Percentiles rank a stretch among this genome's conserved stretches.
phyloP scores from a whole-genome alignment of 2,797 vertebrate genomes.

The Myripristis jacobus region DNA sequence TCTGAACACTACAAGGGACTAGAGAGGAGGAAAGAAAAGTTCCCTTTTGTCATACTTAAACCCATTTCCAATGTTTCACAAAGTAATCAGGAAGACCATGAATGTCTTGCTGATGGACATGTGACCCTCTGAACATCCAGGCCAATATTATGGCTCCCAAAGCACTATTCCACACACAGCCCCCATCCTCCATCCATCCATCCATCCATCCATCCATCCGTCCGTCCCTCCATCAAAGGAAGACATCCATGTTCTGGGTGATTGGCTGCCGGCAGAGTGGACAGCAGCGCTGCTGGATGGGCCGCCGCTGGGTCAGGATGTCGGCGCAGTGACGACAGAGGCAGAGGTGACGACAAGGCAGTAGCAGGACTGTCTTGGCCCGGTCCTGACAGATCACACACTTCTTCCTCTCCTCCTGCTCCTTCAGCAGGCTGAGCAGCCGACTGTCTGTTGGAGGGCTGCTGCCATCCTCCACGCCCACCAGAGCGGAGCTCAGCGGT shows the following conservation, averaged over 20 bases:
- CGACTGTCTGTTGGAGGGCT: conserved; percentile 16
- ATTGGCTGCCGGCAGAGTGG: conserved; percentile 91
- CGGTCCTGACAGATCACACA: conserved; percentile 94
- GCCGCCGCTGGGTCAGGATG: conserved; percentile 85
- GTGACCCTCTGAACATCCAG: too few relatives aligned
- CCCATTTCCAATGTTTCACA: too few relatives aligned
- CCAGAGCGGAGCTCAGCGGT: conserved; percentile 47
- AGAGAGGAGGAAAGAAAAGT: too few relatives aligned
- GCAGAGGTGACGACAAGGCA: conserved; percentile 93
- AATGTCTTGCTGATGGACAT: too few relatives aligned
- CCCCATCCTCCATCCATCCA: too few relatives aligned
- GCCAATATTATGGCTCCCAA: too few relatives aligned
- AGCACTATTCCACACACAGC: too few relatives aligned
- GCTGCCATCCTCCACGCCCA: not conserved
- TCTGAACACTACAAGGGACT: too few relatives aligned
- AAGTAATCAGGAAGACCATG: too few relatives aligned
- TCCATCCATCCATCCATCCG: too few relatives aligned
- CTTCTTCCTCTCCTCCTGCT: conserved; percentile 93
- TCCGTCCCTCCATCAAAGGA: too few relatives aligned
- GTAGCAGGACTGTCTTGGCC: conserved; percentile 89
- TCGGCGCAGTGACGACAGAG: conserved; percentile 89
- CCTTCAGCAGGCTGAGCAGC: conserved; percentile 85
- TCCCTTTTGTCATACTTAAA: too few relatives aligned
- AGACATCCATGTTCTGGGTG: conserved; percentile 91
- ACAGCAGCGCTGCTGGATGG: conserved; percentile 88